Base-by-base conservation (phyloP, 2,888 invertebrate species). In the Phortica magna region DNA sequence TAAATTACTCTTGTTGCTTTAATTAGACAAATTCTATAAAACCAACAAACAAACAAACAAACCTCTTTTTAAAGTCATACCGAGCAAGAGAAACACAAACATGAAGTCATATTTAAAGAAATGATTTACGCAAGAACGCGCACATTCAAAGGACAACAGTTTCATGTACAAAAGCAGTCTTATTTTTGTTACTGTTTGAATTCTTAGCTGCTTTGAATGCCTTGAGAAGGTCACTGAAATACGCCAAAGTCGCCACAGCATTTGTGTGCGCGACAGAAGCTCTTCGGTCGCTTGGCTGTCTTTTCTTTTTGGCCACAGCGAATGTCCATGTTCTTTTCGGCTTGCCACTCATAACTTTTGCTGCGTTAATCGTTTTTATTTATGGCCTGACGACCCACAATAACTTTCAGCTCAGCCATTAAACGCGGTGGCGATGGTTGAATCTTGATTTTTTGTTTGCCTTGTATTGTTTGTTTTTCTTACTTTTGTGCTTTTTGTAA, bases 291-390 rank as follows among this genome's bases (percentile, higher is more conserved):
- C 5, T 31, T 31, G 31, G 31, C 31, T 31, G 31, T 31, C 31
- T 31, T 31, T 31, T 31, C 2, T 4, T 4, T 31, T 4, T 31
- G 31, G 31, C 31, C 31, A 31, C 31, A 31, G 31, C 31, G 31
- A 31, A 4, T 31, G 31, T 31, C 31, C 31, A 31, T 4, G 1
- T 4, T 31, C 31, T 31, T 48, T 48, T 48, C 7, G 10, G 14
- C 14, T 48, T 48, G 48, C 14, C 48, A 48, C 14, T 48, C 48
- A 48, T 48, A 14, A 14, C 31, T 19, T n/a, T 67, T n/a, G 14
- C 42, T 42, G 41, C 41, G 67, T 17, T 42, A 67, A 67, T 67
- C 42, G 42, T 17, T 67, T 14, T 67, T 67, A 67, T 67, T 67
- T 67, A 67, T 67, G 39, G 67, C 67, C 31, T 64, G 64, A 14